These are phyloP conservation scores for Nemotelus nigrinus DNA, from an alignment of 2,888 invertebrate species.

Conservation along the genomic window DNA sequence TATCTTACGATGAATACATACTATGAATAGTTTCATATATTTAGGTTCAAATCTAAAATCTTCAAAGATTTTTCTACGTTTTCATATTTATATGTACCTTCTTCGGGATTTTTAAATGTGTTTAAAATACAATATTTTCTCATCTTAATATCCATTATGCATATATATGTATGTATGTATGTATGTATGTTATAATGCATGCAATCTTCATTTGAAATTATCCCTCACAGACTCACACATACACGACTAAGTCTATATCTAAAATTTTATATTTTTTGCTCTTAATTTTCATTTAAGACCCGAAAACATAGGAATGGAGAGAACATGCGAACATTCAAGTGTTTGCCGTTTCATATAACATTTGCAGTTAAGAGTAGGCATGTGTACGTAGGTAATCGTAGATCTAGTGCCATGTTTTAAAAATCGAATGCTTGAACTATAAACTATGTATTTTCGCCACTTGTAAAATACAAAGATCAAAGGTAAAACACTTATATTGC, in stretches of 20 bases:
- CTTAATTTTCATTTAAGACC: not conserved
- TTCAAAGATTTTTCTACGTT: constrained; percentile 17
- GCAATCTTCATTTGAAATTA: not conserved
- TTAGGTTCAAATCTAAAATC: constrained; percentile 32
- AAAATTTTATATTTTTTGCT: too few species aligned
- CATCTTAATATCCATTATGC: constrained; percentile 6
- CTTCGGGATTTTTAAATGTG: not conserved
- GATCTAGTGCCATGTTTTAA: too few species aligned
- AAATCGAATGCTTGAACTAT: too few species aligned
- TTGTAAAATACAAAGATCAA: constrained; percentile 2
- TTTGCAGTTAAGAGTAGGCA: not conserved
- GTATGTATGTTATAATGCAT: not conserved
- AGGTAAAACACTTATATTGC: constrained; percentile 32
- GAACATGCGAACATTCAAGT: not conserved
- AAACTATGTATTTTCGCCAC: not conserved
- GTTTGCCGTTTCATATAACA: not conserved
- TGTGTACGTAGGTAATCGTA: not conserved
- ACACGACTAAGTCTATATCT: not conserved
- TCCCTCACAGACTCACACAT: constrained; percentile 11
- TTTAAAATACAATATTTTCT: constrained; percentile 16
- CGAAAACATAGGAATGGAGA: not conserved
- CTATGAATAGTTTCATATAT: not conserved
- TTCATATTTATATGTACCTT: not conserved
- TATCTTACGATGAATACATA: not conserved
- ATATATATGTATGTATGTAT: constrained; percentile 1